phyloP scores from a whole-genome alignment of 2,888 invertebrate genomes.

The Pachliopta kotzebuea region DNA sequence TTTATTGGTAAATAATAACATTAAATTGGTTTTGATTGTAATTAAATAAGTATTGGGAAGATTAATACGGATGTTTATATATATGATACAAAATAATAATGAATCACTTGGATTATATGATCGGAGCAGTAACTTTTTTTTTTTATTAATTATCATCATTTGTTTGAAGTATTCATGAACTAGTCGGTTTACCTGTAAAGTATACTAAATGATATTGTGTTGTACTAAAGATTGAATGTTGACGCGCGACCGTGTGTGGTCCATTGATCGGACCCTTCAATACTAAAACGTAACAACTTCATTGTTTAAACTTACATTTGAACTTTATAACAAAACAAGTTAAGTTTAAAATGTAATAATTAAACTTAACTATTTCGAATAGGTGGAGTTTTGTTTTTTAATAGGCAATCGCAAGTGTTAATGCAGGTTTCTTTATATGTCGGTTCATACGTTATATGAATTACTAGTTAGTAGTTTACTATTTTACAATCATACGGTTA shows the following conservation, averaged over 20 bases:
- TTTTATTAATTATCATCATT: conserved; percentile 12
- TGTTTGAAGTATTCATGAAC: conserved; percentile 39
- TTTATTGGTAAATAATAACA: too few species aligned
- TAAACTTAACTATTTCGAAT: conserved; percentile 45
- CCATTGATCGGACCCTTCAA: conserved; percentile 45
- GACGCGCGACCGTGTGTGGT: conserved; percentile 76
- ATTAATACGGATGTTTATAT: too few species aligned
- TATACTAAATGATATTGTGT: conserved; percentile 76
- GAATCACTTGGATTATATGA: neutral
- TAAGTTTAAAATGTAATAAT: conserved; percentile 39
- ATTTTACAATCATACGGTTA: too few species aligned
- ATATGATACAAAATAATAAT: too few species aligned
- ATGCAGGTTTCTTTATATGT: conserved; percentile 59
- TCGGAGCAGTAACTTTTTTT: neutral
- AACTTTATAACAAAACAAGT: conserved; percentile 39
- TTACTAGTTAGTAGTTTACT: neutral
- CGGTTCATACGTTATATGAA: conserved; percentile 31
- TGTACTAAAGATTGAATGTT: conserved; percentile 71
- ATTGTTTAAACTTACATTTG: conserved; percentile 37
- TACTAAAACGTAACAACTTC: conserved; percentile 40
- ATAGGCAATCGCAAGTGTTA: conserved; percentile 73
- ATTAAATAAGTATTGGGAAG: too few species aligned
- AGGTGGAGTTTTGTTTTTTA: conserved; percentile 57
- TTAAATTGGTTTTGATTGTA: too few species aligned
- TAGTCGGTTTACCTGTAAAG: conserved; percentile 75